Conservation (phyloP, 2,888 invertebrate species). For the Lamellibrachia satsuma region DNA sequence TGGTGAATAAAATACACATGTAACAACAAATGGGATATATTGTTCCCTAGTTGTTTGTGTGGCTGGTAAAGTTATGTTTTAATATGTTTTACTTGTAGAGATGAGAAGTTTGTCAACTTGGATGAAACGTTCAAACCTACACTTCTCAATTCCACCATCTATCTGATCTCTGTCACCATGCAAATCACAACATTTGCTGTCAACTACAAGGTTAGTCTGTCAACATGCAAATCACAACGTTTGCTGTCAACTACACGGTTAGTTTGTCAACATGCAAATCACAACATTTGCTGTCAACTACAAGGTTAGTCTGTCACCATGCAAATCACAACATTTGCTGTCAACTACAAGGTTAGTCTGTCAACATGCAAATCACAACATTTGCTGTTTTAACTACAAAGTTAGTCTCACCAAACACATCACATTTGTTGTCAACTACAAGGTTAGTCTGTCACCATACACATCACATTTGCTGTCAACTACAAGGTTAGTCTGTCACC, state of each 20-base stretch:
- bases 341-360: slow-evolving; percentile 90
- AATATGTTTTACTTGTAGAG: slow-evolving; percentile 43
- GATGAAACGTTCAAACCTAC: slow-evolving; percentile 90
- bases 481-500: too few species aligned
- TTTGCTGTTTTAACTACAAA: not conserved
- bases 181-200: slow-evolving; percentile 99
- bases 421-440: too few species aligned
- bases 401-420: too few species aligned
- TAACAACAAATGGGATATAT: too few species aligned
- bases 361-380: not conserved
- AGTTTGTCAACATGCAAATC: not conserved
- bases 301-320: slow-evolving; percentile 68
- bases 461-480: not conserved
- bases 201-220: slow-evolving; percentile 87
- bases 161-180: slow-evolving; percentile 95
- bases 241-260: not conserved
- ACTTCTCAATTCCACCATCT: slow-evolving; percentile 96
- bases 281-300: not conserved
- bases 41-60: too few species aligned
- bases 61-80: not conserved
- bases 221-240: slow-evolving; percentile 8
- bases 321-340: slow-evolving; percentile 97
- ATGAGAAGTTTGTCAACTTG: slow-evolving; percentile 67
- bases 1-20: too few species aligned
- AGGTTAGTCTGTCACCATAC: not conserved